phyloP scores from a whole-genome alignment of 2,888 invertebrate genomes.

The Acleris laterana region DNA sequence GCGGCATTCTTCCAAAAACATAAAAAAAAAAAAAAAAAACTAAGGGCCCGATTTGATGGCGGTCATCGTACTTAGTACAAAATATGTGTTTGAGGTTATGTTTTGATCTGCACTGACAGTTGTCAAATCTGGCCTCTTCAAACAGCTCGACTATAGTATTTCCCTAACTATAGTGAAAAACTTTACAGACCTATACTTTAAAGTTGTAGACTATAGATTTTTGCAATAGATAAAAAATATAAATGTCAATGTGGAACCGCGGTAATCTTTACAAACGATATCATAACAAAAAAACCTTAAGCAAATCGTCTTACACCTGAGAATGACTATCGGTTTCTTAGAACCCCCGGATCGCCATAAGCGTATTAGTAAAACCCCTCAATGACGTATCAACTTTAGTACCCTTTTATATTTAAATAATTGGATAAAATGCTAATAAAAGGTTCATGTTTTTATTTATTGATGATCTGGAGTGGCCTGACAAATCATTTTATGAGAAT shows the following conservation, averaged over 20 bases:
- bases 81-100: too few relatives aligned
- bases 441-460: conserved; percentile 20
- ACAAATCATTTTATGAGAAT: conserved; percentile 19
- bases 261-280: conserved; percentile 51
- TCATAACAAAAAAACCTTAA: conserved; percentile 4
- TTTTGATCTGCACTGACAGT: too few relatives aligned
- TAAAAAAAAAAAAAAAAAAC: too few relatives aligned
- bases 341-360: conserved; percentile 49
- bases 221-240: conserved; percentile 6
- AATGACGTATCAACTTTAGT: conserved; percentile 71
- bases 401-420: conserved; percentile 66
- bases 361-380: conserved; percentile 25
- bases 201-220: background rate
- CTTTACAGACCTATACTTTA: too few relatives aligned
- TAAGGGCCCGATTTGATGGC: too few relatives aligned
- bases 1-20: too few relatives aligned
- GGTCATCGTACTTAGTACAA: too few relatives aligned
- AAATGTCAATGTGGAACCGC: conserved; percentile 37
- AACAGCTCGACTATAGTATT: too few relatives aligned
- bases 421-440: conserved; percentile 72
- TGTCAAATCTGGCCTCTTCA: too few relatives aligned
- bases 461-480: conserved; percentile 15
- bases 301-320: conserved; percentile 45
- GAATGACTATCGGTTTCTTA: conserved; percentile 56
- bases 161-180: too few relatives aligned